A percentile compares a stretch with the other conserved stretches of the same genome.
phyloP scores from a whole-genome alignment of 35 echinoderm and acorn worm species.

The Ophiothrix spiculata region DNA sequence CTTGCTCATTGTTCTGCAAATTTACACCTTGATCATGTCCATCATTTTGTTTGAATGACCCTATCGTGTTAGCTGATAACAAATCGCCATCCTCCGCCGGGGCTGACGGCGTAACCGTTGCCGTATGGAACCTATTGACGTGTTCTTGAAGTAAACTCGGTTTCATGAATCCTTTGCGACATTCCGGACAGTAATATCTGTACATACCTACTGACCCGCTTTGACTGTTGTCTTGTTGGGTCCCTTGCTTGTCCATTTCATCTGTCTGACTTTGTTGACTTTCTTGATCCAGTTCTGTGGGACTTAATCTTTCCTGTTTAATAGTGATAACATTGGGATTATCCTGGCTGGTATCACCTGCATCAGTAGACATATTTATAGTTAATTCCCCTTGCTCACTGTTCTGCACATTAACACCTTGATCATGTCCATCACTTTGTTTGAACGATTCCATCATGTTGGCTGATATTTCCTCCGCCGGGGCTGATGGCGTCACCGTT shows the following conservation, averaged over 20 bases:
- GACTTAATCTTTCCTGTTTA: not conserved
- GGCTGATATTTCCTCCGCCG: not conserved
- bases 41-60: not conserved
- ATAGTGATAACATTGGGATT: constrained; percentile 6
- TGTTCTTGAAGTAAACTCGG: constrained; percentile 30
- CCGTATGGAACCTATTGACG: constrained; percentile 33
- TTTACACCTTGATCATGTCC: not conserved
- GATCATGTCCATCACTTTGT: not conserved
- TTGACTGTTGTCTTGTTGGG: not conserved
- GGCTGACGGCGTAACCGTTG: not conserved
- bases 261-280: not conserved
- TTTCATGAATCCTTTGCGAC: constrained; percentile 26
- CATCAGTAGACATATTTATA: not conserved
- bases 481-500: not conserved
- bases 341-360: not conserved
- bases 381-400: not conserved
- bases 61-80: not conserved
- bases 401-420: not conserved
- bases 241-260: not conserved
- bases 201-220: not conserved
- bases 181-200: constrained; percentile 27
- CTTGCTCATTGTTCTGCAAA: not conserved
- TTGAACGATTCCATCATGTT: too few species aligned
- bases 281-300: not conserved
- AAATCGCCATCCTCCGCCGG: constrained; percentile 2